Evolutionary conservation across 2,797 vertebrate genomes (phyloP), one percentile per base, ranked within the genome.

Genomic region (Sphaeramia orbicularis): DNA sequence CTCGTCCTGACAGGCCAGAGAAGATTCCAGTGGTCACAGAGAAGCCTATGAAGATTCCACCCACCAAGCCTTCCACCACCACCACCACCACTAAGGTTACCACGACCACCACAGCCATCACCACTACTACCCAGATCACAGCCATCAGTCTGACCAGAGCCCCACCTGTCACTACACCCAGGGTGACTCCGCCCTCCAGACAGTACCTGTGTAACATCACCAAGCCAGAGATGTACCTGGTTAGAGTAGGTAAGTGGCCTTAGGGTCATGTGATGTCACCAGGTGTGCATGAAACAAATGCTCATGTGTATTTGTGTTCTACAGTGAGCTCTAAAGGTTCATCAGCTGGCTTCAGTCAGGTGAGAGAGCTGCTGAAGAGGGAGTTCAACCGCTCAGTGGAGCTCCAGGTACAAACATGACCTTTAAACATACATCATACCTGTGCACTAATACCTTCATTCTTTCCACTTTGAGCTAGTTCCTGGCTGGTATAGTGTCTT

Each of bases 131-230:
- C 19, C 70, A 83, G 50, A 81, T 79, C 19, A 83, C 83, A 12
- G 81, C 85, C 61, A 72, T 87, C 18, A 90, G 83, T 51, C 69
- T 92, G 14, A 83, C 94, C 56, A 84, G 78, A 0, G 66, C 91
- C 0, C 87, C 92, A 2, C 79, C 85, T 0, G 77, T 86, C 49
- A 88, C 90, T 38, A 92, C 92, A 0, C 86, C 91, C 10, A 91
- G 85, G 65, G 90, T 89, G 6, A 85, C 91, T 7, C 89, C 94
- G 0, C 90, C 94, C 47, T 88, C 86, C 76, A 93, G 94, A 0
- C 95, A 94, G 0, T 97, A 96, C 0, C 74, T 97, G 83, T 99
- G 98, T n/a, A 96, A 98, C 44, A 92, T 96, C 74, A 94, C 96
- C 0, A 88, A 94, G 72, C 95, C 96, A 0, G 94, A 98, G 11